phyloP scores from a whole-genome alignment of 2,797 vertebrate species.

The Malacoctenus gilli region DNA sequence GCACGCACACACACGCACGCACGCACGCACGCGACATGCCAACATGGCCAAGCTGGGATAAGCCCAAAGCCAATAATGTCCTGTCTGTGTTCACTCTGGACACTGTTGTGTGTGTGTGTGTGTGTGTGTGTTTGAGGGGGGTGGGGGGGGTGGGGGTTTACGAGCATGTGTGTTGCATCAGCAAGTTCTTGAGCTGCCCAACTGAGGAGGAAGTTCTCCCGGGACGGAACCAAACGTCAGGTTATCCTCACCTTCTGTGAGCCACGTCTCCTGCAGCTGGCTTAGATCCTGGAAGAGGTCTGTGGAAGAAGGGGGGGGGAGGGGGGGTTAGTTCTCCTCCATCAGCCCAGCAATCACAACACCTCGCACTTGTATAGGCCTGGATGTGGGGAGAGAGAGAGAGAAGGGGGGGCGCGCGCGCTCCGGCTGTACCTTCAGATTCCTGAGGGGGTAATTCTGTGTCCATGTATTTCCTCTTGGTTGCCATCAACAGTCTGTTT shows the following conservation, averaged over 20 bases:
- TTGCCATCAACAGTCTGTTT: slow-evolving; percentile 86
- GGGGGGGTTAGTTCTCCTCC: slow-evolving; percentile 5
- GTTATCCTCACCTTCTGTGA: slow-evolving; percentile 91
- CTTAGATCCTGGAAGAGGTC: slow-evolving; percentile 98
- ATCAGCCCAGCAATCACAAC: too few species aligned
- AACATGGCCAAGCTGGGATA: slow-evolving; percentile 76
- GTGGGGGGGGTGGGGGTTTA: slow-evolving; percentile 10
- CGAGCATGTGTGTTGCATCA: slow-evolving; percentile 60
- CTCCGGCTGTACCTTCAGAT: slow-evolving; percentile 88
- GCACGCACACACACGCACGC: too few species aligned
- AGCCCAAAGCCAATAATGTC: slow-evolving; percentile 71
- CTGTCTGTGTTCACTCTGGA: slow-evolving; percentile 54
- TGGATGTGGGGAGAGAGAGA: slow-evolving; percentile 8
- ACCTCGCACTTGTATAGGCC: too few species aligned
- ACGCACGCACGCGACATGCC: slow-evolving; percentile 64
- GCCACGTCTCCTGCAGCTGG: slow-evolving; percentile 97
- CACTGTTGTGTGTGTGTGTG: slow-evolving; percentile 8
- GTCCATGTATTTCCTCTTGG: slow-evolving; percentile 88
- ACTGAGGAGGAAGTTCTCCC: too few species aligned
- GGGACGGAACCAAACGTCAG: too few species aligned
- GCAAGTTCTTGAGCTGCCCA: slow-evolving; percentile 18
- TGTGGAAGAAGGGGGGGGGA: slow-evolving; percentile 60
- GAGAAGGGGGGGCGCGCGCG: slow-evolving; percentile 7
- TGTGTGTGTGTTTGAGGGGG: slow-evolving; percentile 6
- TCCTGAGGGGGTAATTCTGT: slow-evolving; percentile 90